Evolutionary conservation across 1,140 invertebrate genomes (phyloP), one percentile per base, ranked within the genome.

Genomic region (Bombus difficillimus): DNA sequence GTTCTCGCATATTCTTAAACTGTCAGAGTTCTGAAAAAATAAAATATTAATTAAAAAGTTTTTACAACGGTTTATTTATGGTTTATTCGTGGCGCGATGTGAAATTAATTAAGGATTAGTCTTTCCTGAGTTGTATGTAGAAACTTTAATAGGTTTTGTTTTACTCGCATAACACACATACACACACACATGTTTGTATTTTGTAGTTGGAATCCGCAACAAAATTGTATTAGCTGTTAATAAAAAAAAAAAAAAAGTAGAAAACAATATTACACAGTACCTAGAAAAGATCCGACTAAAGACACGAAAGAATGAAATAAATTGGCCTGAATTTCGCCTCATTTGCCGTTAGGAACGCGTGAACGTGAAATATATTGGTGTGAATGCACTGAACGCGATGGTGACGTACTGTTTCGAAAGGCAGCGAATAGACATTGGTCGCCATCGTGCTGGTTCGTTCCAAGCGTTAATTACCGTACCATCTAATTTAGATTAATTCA

Each of bases 401-500:
- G 2, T 9, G 22, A 28, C 8, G 18, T 3, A 22, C 0, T 25
- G 10, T 53, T 28, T 34, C n/a, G 22, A 53, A 75, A 75, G 73
- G 47, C n/a, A 53, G 3, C 22, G 75, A 62, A 59, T 12, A 77
- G 9, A 10, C 57, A 12, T 57, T 34, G 22, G 32, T 28, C 34
- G 69, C 2, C 32, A 18, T 12, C 59, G 59, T 5, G 25, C 25
- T 22, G 68, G 37, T 10, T n/a, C 25, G 28, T 53, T 64, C n/a
- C 18, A 41, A 18, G 28, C 57, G 75, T 6, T 78, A 78, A 78
- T 78, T 78, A 41, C 28, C 57, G 37, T 12, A 39, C 37, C 75
- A 39, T 64, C 53, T 78, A 78, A 78, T 78, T 78, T 64, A 39
- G 59, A 78, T 78, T 78, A 78, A 78, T 78, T 78, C 59, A 78